Evolutionary conservation across 2,888 invertebrate species (phyloP).

Genomic region (Conchocele bisecta): DNA sequence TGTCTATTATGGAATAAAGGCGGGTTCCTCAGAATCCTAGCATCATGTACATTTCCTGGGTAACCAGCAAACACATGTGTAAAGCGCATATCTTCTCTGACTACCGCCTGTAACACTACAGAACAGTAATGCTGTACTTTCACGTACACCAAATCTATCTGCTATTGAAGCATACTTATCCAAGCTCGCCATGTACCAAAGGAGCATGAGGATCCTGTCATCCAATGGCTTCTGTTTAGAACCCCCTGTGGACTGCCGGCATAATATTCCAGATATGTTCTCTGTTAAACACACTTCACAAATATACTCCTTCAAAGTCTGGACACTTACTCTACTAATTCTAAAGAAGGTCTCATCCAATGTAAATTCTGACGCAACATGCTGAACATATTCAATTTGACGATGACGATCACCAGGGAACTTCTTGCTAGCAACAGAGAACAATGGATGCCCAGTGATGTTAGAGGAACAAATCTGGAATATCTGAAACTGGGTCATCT

Average conservation of each 20-base stretch:
- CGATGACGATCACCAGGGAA: neutral
- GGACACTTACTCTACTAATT: constrained; percentile 1
- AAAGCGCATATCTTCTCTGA: constrained; percentile 14
- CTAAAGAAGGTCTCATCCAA: constrained; percentile 18
- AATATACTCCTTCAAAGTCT: neutral
- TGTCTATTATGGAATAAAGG: constrained; percentile 16
- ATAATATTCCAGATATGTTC: constrained; percentile 1
- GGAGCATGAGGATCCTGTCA: constrained; percentile 11
- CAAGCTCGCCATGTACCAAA: constrained; percentile 26
- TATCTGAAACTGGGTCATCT: no score
- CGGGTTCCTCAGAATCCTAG: constrained; percentile 14
- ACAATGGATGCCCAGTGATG: no score
- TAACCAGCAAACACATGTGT: constrained; percentile 28
- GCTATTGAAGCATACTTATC: constrained; percentile 25
- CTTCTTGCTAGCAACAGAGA: neutral
- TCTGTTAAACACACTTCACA: constrained; percentile 1
- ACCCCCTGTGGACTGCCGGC: constrained; percentile 5
- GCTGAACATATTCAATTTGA: constrained; percentile 4
- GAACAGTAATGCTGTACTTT: constrained; percentile 27
- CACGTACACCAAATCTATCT: constrained; percentile 30
- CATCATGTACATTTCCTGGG: constrained; percentile 29
- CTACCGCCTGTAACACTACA: constrained; percentile 22
- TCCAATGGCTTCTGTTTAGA: neutral
- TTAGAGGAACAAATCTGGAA: no score
- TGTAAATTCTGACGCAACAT: constrained; percentile 15